phyloP scores from a whole-genome alignment of 2,888 invertebrate species.

The Antitype chi region DNA sequence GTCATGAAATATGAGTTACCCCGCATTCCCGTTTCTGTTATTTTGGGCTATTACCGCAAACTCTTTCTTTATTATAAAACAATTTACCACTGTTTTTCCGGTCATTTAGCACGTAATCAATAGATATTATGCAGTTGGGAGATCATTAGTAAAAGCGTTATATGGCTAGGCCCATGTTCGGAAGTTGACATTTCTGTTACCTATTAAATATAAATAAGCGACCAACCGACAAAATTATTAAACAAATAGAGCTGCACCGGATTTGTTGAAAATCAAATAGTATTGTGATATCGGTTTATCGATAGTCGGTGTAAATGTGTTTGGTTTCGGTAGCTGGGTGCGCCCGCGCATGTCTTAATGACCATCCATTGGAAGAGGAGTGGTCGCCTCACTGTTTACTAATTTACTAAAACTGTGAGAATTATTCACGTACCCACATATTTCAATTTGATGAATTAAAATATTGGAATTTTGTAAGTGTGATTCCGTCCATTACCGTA shows the following conservation, averaged over 20 bases:
- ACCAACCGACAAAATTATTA: background rate
- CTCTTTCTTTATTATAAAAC: background rate
- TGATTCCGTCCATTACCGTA: background rate
- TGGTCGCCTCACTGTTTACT: constrained; percentile 42
- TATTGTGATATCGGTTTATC: constrained; percentile 31
- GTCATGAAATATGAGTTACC: background rate
- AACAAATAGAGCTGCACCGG: constrained; percentile 29
- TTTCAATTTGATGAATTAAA: background rate
- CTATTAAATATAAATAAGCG: background rate
- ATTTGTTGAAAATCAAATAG: constrained; percentile 46
- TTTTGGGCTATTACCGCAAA: too few species aligned
- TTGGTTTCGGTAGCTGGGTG: constrained; percentile 52
- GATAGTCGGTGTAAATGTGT: constrained; percentile 40
- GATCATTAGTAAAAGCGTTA: background rate
- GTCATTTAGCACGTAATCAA: background rate
- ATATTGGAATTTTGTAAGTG: background rate
- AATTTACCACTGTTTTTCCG: background rate
- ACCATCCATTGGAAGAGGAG: constrained; percentile 41
- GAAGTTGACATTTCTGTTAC: constrained; percentile 27
- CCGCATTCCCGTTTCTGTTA: background rate
- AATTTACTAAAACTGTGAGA: constrained; percentile 49
- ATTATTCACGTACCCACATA: background rate
- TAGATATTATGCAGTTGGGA: background rate
- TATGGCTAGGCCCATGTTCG: background rate
- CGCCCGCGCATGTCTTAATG: constrained; percentile 44